These are phyloP conservation scores for Lutjanus campechanus DNA, from an alignment of 2,797 vertebrate genomes.

Conservation along the genomic window DNA sequence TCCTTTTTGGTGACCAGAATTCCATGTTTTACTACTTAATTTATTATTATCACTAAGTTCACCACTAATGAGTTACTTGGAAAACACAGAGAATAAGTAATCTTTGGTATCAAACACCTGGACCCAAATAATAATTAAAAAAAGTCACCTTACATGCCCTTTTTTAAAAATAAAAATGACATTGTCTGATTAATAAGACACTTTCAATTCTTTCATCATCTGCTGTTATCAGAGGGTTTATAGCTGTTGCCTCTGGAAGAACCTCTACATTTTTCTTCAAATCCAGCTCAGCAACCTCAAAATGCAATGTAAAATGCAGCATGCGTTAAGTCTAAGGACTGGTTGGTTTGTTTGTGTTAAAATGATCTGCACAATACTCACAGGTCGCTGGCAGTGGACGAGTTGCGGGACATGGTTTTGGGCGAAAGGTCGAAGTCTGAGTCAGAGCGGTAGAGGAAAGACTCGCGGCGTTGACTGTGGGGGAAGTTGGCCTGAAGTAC, in stretches of 20 bases:
- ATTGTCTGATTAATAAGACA: neutral
- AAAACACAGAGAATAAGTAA: neutral
- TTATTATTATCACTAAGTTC: neutral
- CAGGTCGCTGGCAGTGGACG: constrained; percentile 93
- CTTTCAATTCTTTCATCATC: constrained; percentile 1
- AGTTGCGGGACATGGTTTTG: constrained; percentile 94
- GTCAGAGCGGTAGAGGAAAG: constrained; percentile 97
- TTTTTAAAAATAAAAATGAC: neutral
- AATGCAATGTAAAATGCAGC: neutral
- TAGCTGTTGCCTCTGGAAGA: neutral
- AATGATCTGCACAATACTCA: constrained; percentile 80
- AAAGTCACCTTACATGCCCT: neutral
- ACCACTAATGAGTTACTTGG: neutral
- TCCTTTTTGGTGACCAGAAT: neutral
- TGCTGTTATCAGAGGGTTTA: neutral
- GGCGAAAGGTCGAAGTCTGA: constrained; percentile 95
- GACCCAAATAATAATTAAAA: neutral
- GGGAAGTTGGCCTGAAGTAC: constrained; percentile 88
- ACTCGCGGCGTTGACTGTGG: constrained; percentile 93
- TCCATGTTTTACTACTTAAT: neutral
- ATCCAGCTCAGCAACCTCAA: neutral
- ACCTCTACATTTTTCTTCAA: neutral
- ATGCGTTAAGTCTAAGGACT: neutral
- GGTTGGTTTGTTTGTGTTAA: neutral
- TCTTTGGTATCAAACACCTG: constrained; percentile 3